Conservation (phyloP, 2,113 vertebrate species). For the Chlorocebus sabaeus region DNA sequence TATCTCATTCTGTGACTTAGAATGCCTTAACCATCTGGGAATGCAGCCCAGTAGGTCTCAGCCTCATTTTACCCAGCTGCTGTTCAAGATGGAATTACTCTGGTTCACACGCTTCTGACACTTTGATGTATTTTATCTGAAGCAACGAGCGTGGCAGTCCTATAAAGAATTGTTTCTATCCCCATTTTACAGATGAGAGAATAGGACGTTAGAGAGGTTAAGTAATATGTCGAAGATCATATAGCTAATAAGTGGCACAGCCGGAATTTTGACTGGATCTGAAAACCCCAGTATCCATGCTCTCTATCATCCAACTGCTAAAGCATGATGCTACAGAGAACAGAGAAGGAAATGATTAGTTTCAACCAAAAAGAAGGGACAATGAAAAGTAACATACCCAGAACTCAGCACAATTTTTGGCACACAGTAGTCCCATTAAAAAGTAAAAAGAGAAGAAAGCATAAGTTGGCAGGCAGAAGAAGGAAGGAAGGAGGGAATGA, state of each 20-base stretch:
- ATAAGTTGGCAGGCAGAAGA: not conserved
- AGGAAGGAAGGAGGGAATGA: not conserved
- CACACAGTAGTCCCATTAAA: not conserved
- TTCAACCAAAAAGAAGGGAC: not conserved
- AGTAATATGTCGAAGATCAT: not conserved
- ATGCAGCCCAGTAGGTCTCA: too few species aligned
- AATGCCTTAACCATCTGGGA: too few species aligned
- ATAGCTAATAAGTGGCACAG: not conserved
- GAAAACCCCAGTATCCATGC: not conserved
- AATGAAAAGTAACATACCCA: not conserved
- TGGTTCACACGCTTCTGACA: too few species aligned
- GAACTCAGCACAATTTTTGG: not conserved
- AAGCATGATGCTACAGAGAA: not conserved
- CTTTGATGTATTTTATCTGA: not conserved
- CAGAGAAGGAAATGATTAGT: not conserved
- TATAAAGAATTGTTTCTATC: not conserved
- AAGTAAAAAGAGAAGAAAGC: not conserved
- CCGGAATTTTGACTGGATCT: not conserved
- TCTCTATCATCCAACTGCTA: not conserved
- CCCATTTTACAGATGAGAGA: not conserved
- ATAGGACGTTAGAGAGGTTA: conserved; percentile 21
- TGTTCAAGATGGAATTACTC: too few species aligned
- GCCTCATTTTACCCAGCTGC: too few species aligned
- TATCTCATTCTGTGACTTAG: too few species aligned
- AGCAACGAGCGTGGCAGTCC: too few species aligned